Percentiles rank a stretch among this genome's conserved stretches.
Conservation (phyloP, 2,888 invertebrate species). For the Brachyptera putata region DNA sequence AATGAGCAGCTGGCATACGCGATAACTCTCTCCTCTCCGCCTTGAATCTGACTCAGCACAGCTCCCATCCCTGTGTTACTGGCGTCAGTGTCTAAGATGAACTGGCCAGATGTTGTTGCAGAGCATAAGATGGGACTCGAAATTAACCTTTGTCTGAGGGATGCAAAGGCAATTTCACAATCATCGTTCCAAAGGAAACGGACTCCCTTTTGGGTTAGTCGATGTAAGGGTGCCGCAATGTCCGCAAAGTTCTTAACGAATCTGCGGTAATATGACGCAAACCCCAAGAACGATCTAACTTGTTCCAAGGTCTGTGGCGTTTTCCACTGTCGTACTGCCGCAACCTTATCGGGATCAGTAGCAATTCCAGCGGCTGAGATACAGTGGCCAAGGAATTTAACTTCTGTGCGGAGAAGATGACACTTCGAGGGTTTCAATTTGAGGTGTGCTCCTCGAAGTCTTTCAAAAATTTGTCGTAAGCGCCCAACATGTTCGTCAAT, state of each 20-base stretch:
- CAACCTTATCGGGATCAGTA: neutral
- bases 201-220: neutral
- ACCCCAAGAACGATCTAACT: neutral
- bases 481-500: neutral
- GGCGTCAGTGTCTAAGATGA: conserved; percentile 21
- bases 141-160: neutral
- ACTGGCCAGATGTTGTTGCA: neutral
- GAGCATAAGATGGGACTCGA: neutral
- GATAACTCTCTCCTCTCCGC: no score
- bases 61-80: conserved; percentile 25
- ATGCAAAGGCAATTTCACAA: neutral
- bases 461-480: neutral
- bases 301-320: neutral
- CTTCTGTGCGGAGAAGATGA: neutral
- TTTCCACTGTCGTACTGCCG: neutral
- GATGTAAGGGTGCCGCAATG: neutral
- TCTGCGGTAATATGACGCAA: neutral
- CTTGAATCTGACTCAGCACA: conserved; percentile 27
- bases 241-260: neutral
- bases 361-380: neutral
- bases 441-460: neutral
- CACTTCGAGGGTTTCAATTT: conserved; percentile 6
- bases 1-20: no score
- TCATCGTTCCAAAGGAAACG: neutral
- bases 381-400: neutral